phyloP scores from a whole-genome alignment of 2,113 vertebrate genomes.

The Entelurus aequoreus region DNA sequence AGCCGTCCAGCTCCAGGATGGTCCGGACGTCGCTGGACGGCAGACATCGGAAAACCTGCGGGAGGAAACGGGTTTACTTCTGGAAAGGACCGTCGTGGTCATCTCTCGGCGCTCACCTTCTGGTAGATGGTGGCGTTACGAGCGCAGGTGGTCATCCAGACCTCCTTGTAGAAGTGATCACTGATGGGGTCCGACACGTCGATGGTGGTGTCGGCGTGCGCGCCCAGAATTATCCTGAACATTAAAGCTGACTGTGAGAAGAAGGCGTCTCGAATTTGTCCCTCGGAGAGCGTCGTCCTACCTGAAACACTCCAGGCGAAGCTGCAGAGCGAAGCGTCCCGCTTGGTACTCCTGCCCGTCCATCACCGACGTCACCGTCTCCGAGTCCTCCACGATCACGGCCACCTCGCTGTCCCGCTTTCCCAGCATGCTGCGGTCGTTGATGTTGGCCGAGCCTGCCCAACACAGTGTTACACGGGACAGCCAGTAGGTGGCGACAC shows the following conservation, averaged over 20 bases:
- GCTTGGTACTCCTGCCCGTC: slow-evolving; percentile 80
- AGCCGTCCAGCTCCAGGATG: slow-evolving; percentile 81
- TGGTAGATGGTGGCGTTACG: slow-evolving; percentile 92
- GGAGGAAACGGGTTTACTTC: not conserved
- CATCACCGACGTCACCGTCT: slow-evolving; percentile 79
- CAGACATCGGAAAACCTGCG: slow-evolving; percentile 92
- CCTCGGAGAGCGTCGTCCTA: slow-evolving; percentile 33
- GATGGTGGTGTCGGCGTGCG: slow-evolving; percentile 68
- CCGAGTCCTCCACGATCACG: slow-evolving; percentile 84
- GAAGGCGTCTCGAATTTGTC: not conserved
- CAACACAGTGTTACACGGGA: not conserved
- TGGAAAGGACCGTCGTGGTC: not conserved
- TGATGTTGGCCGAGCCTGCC: slow-evolving; percentile 96
- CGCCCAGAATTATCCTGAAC: slow-evolving; percentile 81
- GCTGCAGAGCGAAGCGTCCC: slow-evolving; percentile 75
- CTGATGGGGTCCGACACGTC: slow-evolving; percentile 87
- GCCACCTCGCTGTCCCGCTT: slow-evolving; percentile 97
- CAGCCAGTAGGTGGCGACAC: not conserved
- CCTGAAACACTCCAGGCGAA: slow-evolving; percentile 92
- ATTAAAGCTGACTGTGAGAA: not conserved
- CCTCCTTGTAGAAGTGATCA: slow-evolving; percentile 94
- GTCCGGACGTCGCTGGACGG: slow-evolving; percentile 88
- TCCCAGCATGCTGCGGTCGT: slow-evolving; percentile 96
- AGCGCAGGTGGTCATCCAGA: slow-evolving; percentile 86
- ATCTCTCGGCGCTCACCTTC: slow-evolving; percentile 20